These are phyloP conservation scores for Drosophila mojavensis DNA, from an alignment of 1,140 invertebrate species.

Conservation along the genomic window DNA sequence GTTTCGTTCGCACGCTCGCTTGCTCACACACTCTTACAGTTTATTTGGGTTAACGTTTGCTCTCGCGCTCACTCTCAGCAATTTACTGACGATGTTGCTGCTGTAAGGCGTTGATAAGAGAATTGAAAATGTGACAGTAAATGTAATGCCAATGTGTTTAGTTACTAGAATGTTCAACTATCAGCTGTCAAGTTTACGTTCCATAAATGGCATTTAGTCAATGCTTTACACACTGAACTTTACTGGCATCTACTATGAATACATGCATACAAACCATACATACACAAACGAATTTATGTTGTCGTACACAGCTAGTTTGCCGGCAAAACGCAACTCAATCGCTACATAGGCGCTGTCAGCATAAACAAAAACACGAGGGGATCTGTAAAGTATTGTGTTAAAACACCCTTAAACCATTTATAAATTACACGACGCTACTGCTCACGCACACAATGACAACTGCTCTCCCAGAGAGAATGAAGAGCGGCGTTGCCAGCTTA, in stretches of 20 bases:
- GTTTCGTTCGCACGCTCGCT: slow-evolving; percentile 12
- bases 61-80: slow-evolving; percentile 18
- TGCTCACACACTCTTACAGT: slow-evolving; percentile 6
- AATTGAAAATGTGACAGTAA: slow-evolving; percentile 9
- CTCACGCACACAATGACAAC: slow-evolving; percentile 33
- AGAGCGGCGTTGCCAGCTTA: slow-evolving; percentile 32
- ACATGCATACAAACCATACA: background rate
- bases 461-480: slow-evolving; percentile 12
- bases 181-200: background rate
- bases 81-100: slow-evolving; percentile 15
- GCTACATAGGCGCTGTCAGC: slow-evolving; percentile 20
- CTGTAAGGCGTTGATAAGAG: slow-evolving; percentile 24
- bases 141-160: slow-evolving; percentile 12
- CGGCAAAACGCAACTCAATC: slow-evolving; percentile 28
- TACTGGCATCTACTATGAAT: background rate
- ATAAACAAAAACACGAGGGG: background rate
- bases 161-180: background rate
- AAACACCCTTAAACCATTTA: slow-evolving; percentile 11
- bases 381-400: background rate
- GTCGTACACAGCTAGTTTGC: slow-evolving; percentile 37
- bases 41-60: slow-evolving; percentile 36
- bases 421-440: slow-evolving; percentile 23
- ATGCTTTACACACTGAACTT: background rate
- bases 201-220: background rate
- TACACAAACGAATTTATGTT: slow-evolving; percentile 19